Conservation (phyloP, 2,888 invertebrate species). For the Eristalis pertinax region DNA sequence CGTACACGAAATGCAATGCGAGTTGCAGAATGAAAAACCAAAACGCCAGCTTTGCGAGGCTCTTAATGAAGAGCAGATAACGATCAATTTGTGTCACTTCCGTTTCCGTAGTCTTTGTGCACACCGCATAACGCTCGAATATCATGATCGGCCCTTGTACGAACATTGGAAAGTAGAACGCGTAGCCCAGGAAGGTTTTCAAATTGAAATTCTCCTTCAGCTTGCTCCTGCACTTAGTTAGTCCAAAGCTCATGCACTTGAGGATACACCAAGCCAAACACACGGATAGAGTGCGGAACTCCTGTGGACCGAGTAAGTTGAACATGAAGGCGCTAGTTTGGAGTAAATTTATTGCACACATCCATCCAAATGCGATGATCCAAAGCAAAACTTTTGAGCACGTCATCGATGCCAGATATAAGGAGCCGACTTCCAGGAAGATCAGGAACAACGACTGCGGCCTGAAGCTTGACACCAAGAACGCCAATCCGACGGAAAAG, state of each 20-base stretch:
- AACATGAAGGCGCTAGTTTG: constrained; percentile 74
- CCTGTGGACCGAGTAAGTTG: constrained; percentile 75
- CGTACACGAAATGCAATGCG: constrained; percentile 90
- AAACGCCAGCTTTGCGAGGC: constrained; percentile 84
- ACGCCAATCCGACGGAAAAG: constrained; percentile 75
- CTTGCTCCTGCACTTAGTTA: constrained; percentile 82
- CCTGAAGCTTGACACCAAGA: constrained; percentile 74
- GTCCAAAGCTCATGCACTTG: constrained; percentile 89
- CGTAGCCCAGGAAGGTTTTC: constrained; percentile 86
- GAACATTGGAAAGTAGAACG: constrained; percentile 90
- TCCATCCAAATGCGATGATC: constrained; percentile 77
- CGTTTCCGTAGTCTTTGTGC: constrained; percentile 3
- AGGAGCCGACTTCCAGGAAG: constrained; percentile 75
- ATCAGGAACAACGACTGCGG: constrained; percentile 73
- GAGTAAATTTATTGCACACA: constrained; percentile 76
- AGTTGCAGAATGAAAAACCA: constrained; percentile 88
- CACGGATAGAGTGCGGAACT: constrained; percentile 78
- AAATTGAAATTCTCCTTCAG: constrained; percentile 74
- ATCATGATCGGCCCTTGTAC: constrained; percentile 92
- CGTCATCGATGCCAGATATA: constrained; percentile 74
- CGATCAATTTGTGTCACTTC: constrained; percentile 79
- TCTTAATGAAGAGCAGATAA: constrained; percentile 81
- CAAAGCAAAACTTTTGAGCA: constrained; percentile 75
- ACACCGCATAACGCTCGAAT: constrained; percentile 86
- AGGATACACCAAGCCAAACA: constrained; percentile 86